phyloP scores from a whole-genome alignment of 1,140 invertebrate genomes.

The Andricus grossulariae region DNA sequence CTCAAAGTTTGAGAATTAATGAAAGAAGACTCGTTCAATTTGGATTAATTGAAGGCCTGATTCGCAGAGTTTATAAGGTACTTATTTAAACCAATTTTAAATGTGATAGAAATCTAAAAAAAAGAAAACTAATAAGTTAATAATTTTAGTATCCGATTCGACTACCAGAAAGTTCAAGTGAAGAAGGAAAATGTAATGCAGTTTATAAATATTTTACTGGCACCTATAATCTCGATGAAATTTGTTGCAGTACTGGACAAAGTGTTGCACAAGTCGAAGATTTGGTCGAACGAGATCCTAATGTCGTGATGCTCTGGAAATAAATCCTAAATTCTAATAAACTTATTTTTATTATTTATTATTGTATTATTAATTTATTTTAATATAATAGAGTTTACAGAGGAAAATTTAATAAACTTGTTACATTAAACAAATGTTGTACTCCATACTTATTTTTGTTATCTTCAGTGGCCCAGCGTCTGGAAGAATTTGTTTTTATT shows the following conservation, averaged over 20 bases:
- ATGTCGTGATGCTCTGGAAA: slow-evolving; percentile 90
- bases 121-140: slow-evolving; percentile 30
- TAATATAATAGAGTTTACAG: too few species aligned
- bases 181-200: slow-evolving; percentile 65
- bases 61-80: slow-evolving; percentile 88
- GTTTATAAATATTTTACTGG: slow-evolving; percentile 86
- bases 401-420: too few species aligned
- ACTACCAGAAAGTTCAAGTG: slow-evolving; percentile 60
- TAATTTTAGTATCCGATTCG: slow-evolving; percentile 74
- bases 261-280: slow-evolving; percentile 89
- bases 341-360: too few species aligned
- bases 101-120: slow-evolving; percentile 30
- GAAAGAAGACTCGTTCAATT: slow-evolving; percentile 94
- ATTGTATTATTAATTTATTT: too few species aligned
- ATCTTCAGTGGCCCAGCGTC: too few species aligned
- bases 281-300: slow-evolving; percentile 89
- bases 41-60: slow-evolving; percentile 90
- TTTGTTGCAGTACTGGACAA: slow-evolving; percentile 91
- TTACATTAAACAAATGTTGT: too few species aligned
- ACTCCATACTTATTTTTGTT: too few species aligned
- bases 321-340: slow-evolving; percentile 66
- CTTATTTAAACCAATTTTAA: slow-evolving; percentile 33
- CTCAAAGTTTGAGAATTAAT: slow-evolving; percentile 84
- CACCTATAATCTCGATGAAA: slow-evolving; percentile 88
- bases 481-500: too few species aligned